phyloP scores from a whole-genome alignment of 2,888 invertebrate genomes.

The Phaonia tiefii region DNA sequence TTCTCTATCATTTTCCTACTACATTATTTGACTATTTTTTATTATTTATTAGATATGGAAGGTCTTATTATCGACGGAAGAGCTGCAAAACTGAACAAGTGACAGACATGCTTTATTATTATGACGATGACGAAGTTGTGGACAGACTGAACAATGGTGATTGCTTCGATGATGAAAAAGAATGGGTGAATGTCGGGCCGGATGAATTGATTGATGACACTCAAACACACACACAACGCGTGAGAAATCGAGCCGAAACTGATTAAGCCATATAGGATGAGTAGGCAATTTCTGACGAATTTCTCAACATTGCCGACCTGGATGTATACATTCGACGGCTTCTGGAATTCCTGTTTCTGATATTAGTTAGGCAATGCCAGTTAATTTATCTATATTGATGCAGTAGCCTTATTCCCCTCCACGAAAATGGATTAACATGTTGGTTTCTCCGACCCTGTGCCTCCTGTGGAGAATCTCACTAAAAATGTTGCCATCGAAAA shows the following conservation, averaged over 20 bases:
- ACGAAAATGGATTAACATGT: conserved; percentile 19
- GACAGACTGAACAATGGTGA: conserved; percentile 54
- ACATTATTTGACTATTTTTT: too few relatives aligned
- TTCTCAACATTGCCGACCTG: conserved; percentile 31
- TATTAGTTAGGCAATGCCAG: conserved; percentile 44
- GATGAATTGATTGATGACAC: conserved; percentile 53
- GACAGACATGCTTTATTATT: too few relatives aligned
- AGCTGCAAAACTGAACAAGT: conserved; percentile 53
- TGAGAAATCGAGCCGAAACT: conserved; percentile 46
- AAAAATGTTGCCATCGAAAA: not conserved
- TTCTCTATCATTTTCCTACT: too few relatives aligned
- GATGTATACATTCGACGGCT: conserved; percentile 31
- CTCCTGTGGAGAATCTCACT: too few relatives aligned
- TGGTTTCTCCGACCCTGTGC: not conserved
- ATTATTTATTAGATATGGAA: conserved; percentile 41
- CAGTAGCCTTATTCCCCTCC: conserved; percentile 28
- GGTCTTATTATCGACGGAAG: conserved; percentile 51
- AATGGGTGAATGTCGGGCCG: conserved; percentile 21
- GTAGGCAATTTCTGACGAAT: not conserved
- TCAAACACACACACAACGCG: conserved; percentile 41
- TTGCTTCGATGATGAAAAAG: conserved; percentile 51
- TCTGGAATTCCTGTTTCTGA: too few relatives aligned
- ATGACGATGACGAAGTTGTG: conserved; percentile 50
- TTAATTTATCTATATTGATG: conserved; percentile 34
- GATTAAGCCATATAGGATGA: conserved; percentile 46